Conservation (phyloP, 2,888 invertebrate genomes). For the Nomada hirtipes region DNA sequence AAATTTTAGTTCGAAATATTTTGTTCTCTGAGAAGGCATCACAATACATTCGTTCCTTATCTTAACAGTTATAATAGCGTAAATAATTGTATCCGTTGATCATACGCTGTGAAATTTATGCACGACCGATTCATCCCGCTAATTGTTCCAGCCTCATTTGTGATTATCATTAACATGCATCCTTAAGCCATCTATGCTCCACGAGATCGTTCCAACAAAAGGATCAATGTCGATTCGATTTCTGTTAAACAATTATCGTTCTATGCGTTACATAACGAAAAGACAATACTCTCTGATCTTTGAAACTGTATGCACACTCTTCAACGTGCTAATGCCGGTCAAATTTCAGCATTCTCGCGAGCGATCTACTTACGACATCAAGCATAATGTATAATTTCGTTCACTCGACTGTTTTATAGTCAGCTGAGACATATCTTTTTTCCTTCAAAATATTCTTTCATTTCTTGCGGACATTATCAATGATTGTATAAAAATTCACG, state of each 20-base stretch:
- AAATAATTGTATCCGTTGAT: slow-evolving; percentile 26
- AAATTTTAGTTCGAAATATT: neutral
- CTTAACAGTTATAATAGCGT: slow-evolving; percentile 28
- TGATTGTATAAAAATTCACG: too few relatives aligned
- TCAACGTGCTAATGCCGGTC: neutral
- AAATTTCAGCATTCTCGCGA: neutral
- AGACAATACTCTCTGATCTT: slow-evolving; percentile 1
- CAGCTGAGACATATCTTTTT: too few relatives aligned
- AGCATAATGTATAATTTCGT: neutral
- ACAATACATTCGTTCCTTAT: slow-evolving; percentile 8
- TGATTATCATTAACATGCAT: slow-evolving; percentile 2
- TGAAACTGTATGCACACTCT: slow-evolving; percentile 7
- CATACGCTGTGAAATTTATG: slow-evolving; percentile 45
- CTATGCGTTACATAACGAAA: neutral
- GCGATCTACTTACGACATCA: neutral
- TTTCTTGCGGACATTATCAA: too few relatives aligned
- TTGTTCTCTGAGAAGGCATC: neutral
- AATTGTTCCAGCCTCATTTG: slow-evolving; percentile 24
- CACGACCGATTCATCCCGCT: slow-evolving; percentile 20
- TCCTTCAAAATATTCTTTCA: too few relatives aligned
- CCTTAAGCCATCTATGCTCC: slow-evolving; percentile 11
- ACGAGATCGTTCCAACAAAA: slow-evolving; percentile 1
- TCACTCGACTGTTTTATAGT: neutral
- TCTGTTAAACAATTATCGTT: neutral
- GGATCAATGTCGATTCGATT: slow-evolving; percentile 1